Base-by-base conservation (phyloP, 1,140 invertebrate species). In the Centruroides sculpturatus region DNA sequence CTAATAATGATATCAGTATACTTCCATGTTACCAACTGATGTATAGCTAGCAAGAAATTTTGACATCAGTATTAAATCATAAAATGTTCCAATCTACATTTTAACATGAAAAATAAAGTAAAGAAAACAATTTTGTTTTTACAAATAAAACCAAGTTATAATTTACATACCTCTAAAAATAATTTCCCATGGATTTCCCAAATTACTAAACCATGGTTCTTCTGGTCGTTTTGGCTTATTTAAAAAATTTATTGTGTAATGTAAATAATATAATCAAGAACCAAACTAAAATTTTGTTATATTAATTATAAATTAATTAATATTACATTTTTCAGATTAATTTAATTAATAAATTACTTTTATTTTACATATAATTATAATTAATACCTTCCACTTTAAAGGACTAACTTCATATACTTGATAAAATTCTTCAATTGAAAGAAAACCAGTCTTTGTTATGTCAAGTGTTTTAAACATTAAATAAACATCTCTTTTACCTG, bases 401-500 rank as follows among this genome's bases (percentile, higher is more conserved):
- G 81, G 81, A 47, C 79, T 76, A 10, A 81, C 79, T 67, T 91
- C 85, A 72, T 88, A 93, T 57, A 92, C 76, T 53, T 80, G 79
- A 51, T 84, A 80, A 73, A 92, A 92, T 75, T 92, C 88, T 50
- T 84, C 79, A 55, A 82, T 73, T 53, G 76, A 82, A 8, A 92
- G 71, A 5, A 74, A 74, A 3, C 86, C 86, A 47, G 74, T 79
- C 13, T 78, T 79, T 5, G 82, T 82, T 35, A 75, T 72, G 71
- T 91, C 89, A 67, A 92, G 75, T 63, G 85, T 81, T 70, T 85
- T 84, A 76, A 89, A 93, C 76, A 86, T 85, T 60, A 93, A 74
- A 65, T 89, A 81, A 23, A 85, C 79, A 71, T 92, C 88, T 68
- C 81, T 74, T n/a, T 79, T 78, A 65, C 78, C 87, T 89, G 71